These are phyloP conservation scores for Phodopus roborovskii DNA, from an alignment of 2,113 vertebrate species.

Conservation along the genomic window DNA sequence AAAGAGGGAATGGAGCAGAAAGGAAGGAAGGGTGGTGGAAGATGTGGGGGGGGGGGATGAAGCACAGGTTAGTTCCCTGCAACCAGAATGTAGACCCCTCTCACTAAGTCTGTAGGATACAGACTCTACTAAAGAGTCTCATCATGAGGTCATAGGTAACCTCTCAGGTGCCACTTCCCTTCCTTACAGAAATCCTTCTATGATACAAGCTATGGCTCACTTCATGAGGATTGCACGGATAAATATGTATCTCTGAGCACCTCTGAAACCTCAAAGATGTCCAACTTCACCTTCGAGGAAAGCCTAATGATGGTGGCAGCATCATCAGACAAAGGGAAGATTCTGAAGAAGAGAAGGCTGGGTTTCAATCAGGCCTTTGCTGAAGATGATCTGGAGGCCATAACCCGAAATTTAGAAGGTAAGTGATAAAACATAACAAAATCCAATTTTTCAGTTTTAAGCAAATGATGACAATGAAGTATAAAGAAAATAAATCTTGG, in stretches of 20 bases:
- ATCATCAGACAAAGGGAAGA: neutral
- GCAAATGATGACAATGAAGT: neutral
- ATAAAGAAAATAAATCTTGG: neutral
- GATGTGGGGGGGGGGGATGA: no score
- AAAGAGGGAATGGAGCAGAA: neutral
- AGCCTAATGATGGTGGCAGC: neutral
- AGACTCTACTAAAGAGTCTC: neutral
- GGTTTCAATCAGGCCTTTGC: neutral
- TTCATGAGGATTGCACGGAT: neutral
- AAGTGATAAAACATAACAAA: neutral
- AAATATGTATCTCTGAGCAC: neutral
- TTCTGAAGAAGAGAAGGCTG: slow-evolving; percentile 65
- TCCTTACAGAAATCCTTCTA: slow-evolving; percentile 76
- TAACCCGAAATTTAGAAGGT: slow-evolving; percentile 50
- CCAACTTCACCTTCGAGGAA: neutral
- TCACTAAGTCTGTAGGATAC: neutral
- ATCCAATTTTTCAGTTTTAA: neutral
- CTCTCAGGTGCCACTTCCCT: slow-evolving; percentile 8
- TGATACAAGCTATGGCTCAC: neutral
- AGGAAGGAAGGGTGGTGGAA: neutral
- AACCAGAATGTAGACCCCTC: neutral
- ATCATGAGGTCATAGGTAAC: no score
- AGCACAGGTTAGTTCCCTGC: neutral
- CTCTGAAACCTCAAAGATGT: slow-evolving; percentile 9
- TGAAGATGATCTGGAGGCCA: neutral